phyloP scores from a whole-genome alignment of 2,113 vertebrate genomes.

The Phaethornis superciliosus region DNA sequence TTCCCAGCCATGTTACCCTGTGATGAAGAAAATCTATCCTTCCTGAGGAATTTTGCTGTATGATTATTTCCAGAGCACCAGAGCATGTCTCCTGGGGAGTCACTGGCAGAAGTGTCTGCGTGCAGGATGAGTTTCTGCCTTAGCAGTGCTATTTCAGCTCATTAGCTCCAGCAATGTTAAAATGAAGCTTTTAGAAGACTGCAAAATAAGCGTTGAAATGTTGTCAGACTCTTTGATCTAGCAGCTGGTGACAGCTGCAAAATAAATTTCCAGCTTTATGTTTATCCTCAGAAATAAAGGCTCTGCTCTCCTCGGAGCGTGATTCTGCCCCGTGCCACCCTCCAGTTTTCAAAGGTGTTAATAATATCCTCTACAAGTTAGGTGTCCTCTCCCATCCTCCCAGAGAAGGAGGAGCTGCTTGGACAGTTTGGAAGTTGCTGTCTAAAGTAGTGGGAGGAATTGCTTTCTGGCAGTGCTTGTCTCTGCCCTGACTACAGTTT shows the following conservation, averaged over 20 bases:
- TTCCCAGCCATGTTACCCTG: not conserved
- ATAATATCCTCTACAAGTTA: not conserved
- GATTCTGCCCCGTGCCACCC: not conserved
- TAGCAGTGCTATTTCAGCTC: slow-evolving; percentile 19
- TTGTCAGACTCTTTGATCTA: slow-evolving; percentile 47
- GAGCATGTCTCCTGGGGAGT: not conserved
- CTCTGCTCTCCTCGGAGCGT: not conserved
- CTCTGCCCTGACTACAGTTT: not conserved
- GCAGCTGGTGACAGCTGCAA: slow-evolving; percentile 32
- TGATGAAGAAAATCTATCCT: not conserved
- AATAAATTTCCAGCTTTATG: slow-evolving; percentile 41
- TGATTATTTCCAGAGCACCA: not conserved
- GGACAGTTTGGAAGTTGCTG: not conserved
- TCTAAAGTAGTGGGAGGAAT: not conserved
- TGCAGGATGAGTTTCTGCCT: not conserved
- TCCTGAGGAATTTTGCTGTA: not conserved
- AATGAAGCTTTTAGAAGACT: not conserved
- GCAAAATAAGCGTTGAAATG: slow-evolving; percentile 40
- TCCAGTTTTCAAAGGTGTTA: not conserved
- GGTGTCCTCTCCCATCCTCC: not conserved
- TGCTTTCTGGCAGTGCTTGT: not conserved
- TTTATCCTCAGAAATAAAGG: slow-evolving; percentile 35
- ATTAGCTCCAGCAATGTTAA: not conserved
- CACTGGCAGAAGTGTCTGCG: not conserved
- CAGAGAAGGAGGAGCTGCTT: not conserved